Percentiles rank a stretch among this genome's conserved stretches.
Conservation (phyloP, 2,888 invertebrate species). For the Theodoxus fluviatilis region DNA sequence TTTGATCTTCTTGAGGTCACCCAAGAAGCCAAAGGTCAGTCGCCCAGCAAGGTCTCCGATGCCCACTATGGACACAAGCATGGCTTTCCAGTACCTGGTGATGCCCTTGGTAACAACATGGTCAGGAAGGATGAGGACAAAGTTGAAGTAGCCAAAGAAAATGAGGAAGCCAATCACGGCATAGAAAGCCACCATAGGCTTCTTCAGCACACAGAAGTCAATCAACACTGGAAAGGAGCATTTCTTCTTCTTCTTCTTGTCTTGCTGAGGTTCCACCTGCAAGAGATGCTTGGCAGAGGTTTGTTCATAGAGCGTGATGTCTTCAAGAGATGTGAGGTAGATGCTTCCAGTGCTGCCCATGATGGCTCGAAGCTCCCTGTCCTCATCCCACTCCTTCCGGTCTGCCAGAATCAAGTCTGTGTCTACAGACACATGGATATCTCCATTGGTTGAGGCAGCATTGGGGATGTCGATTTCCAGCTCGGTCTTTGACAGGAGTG, state of each 20-base stretch:
- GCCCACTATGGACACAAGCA: slow-evolving; percentile 50
- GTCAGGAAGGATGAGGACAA: slow-evolving; percentile 49
- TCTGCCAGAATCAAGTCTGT: neutral
- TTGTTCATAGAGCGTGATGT: too few relatives aligned
- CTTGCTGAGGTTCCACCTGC: slow-evolving; percentile 7
- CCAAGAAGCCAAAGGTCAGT: slow-evolving; percentile 42
- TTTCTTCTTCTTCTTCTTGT: slow-evolving; percentile 1
- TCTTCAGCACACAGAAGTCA: slow-evolving; percentile 45
- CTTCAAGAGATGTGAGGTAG: slow-evolving; percentile 39
- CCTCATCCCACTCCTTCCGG: slow-evolving; percentile 18
- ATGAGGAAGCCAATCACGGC: slow-evolving; percentile 42
- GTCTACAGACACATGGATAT: too few relatives aligned
- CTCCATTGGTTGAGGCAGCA: too few relatives aligned
- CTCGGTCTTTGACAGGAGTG: too few relatives aligned
- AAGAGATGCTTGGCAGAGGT: slow-evolving; percentile 39
- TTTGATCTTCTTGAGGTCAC: slow-evolving; percentile 42
- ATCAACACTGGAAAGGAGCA: slow-evolving; percentile 34
- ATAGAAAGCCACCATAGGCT: slow-evolving; percentile 42
- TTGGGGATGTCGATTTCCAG: too few relatives aligned
- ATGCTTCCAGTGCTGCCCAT: slow-evolving; percentile 42
- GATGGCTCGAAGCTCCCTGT: slow-evolving; percentile 15
- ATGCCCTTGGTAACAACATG: slow-evolving; percentile 38
- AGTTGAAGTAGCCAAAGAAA: slow-evolving; percentile 55
- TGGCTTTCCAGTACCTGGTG: slow-evolving; percentile 42
- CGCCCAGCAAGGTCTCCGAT: slow-evolving; percentile 49